Evolutionary conservation across 2,113 vertebrate species (phyloP).

Genomic region (Aix galericulata): DNA sequence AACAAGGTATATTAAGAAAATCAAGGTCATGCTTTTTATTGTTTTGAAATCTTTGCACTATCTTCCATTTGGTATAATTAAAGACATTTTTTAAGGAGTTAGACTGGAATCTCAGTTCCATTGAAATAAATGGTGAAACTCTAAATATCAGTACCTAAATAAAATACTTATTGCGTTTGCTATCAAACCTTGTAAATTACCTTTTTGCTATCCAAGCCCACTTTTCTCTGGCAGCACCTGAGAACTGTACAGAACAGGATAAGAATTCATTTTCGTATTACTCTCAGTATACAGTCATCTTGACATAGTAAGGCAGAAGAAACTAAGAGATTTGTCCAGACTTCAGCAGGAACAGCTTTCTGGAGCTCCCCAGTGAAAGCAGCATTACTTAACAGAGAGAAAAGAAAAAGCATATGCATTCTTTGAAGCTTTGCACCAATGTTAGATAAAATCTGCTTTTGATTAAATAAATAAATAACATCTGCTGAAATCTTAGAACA

Average conservation of each 20-base stretch:
- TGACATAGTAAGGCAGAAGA: background rate
- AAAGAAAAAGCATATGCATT: background rate
- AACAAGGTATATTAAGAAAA: background rate
- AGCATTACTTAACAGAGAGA: background rate
- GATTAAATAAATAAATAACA: slow-evolving; percentile 50
- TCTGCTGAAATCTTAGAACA: slow-evolving; percentile 29
- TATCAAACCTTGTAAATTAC: background rate
- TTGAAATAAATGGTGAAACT: background rate
- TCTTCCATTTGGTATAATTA: background rate
- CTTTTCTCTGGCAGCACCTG: background rate
- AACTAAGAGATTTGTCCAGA: background rate
- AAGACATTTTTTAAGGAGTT: background rate
- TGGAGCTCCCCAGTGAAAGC: background rate
- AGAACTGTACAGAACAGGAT: background rate
- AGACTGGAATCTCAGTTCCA: background rate
- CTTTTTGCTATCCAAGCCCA: background rate
- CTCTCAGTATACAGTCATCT: too few relatives aligned
- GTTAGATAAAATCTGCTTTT: slow-evolving; percentile 41
- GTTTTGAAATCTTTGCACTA: background rate
- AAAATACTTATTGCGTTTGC: background rate
- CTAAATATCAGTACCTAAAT: background rate
- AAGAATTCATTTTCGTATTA: background rate
- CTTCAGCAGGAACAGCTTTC: background rate
- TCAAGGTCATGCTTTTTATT: background rate
- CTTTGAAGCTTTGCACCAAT: slow-evolving; percentile 64